Evolutionary conservation across 2,888 invertebrate species (phyloP), one percentile per base, ranked within the genome.

Genomic region (Malthinus seriepunctatus): DNA sequence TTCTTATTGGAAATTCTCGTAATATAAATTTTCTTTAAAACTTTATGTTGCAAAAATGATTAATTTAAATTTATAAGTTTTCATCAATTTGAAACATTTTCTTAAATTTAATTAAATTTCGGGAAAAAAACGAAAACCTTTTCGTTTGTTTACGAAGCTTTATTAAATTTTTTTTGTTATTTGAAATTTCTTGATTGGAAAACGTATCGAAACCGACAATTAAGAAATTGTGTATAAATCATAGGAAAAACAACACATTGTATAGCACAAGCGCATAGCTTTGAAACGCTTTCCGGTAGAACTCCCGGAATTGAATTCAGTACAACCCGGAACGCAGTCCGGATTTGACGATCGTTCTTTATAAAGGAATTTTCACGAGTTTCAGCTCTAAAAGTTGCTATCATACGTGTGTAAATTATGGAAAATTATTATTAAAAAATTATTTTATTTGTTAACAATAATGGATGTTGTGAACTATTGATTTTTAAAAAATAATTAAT

Each of bases 201-300:
- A 49, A 35, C 45, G 23, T 53, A 63, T 63, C 58, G 49, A 51
- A 56, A 66, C 61, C 64, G 47, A 60, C 67, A 67, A 67, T 67
- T 66, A 67, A 65, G 67, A 67, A 63, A 66, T 64, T 66, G 63
- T 62, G 51, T 60, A 56, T 64, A 64, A 64, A 67, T 66, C 63
- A 64, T 66, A 61, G 11, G 53, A 37, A 47, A 51, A 56, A 38
- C 55, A 55, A 51, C 52, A 60, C 60, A 60, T 60, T 60, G 56
- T 60, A 32, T 56, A 38, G 60, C 60, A 60, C 60, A 60, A 56
- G 60, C 60, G 60, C 60, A 51, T 56, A 56, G 51, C 56, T 51
- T 32, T 11, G 50, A 52, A 44, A 51, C 52, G 56, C 49, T 60
- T 60, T 60, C 48, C 54, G 51, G 60, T 52, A 48, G 34, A 51